A percentile compares a stretch with the other conserved stretches of the same genome.
phyloP scores from a whole-genome alignment of 2,888 invertebrate species.

The Acrobeloides nanus region DNA sequence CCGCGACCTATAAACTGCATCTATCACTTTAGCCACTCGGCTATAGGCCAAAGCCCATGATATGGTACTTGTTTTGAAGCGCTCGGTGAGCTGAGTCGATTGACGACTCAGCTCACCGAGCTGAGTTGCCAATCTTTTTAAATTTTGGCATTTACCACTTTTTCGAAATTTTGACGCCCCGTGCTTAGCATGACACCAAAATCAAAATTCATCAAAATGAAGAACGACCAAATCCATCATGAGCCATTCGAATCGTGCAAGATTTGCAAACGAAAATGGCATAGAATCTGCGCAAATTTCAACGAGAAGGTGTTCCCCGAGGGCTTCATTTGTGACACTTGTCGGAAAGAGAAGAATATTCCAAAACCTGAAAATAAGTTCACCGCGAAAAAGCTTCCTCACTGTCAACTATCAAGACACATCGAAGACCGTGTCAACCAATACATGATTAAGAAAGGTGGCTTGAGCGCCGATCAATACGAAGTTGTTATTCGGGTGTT shows the following conservation, averaged over 20 bases:
- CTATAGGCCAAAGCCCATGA: too few relatives aligned
- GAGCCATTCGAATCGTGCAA: slow-evolving; percentile 82
- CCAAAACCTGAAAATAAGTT: slow-evolving; percentile 95
- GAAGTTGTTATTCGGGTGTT: slow-evolving; percentile 96
- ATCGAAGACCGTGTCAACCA: slow-evolving; percentile 96
- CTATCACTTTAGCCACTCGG: too few relatives aligned
- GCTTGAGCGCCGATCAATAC: slow-evolving; percentile 63
- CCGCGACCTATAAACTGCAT: too few relatives aligned
- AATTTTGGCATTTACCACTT: too few relatives aligned
- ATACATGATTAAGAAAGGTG: slow-evolving; percentile 70
- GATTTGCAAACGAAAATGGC: slow-evolving; percentile 92
- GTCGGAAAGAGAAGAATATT: slow-evolving; percentile 79
- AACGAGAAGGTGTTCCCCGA: slow-evolving; percentile 77
- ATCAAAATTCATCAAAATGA: slow-evolving; percentile 92
- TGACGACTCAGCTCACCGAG: too few relatives aligned
- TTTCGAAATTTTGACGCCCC: too few relatives aligned
- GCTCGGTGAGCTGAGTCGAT: too few relatives aligned
- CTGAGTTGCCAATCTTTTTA: too few relatives aligned
- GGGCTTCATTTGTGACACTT: slow-evolving; percentile 83
- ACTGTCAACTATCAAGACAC: slow-evolving; percentile 88
- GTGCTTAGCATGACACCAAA: slow-evolving; percentile 91
- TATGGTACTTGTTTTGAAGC: too few relatives aligned
- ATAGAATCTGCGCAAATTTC: slow-evolving; percentile 94
- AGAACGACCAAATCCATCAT: slow-evolving; percentile 92
- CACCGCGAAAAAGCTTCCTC: slow-evolving; percentile 84